Percentiles rank a stretch among this genome's conserved stretches.
Evolutionary conservation across 2,888 invertebrate species (phyloP).

Genomic region (Spisula subtruncata): DNA sequence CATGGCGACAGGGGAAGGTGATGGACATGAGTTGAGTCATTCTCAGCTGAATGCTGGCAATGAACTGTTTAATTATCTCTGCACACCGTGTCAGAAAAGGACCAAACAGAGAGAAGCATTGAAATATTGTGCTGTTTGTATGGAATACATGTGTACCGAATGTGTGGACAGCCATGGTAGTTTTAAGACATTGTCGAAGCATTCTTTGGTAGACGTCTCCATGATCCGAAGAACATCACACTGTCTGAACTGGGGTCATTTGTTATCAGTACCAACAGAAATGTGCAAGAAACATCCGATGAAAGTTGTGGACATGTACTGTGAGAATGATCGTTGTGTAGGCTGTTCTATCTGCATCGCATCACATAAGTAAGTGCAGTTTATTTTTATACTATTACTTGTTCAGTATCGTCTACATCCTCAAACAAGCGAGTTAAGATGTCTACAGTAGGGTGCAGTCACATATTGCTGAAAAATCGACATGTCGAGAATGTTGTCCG

Average conservation of each 20-base stretch:
- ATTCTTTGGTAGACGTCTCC: neutral
- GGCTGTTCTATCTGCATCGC: neutral
- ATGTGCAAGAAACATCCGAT: too few species aligned
- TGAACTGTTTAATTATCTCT: neutral
- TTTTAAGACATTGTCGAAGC: neutral
- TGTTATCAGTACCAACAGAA: neutral
- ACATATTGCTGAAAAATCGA: too few species aligned
- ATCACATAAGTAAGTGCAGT: too few species aligned
- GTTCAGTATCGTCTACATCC: too few species aligned
- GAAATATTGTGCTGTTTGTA: constrained; percentile 1
- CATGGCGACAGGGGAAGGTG: neutral
- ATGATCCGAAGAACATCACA: neutral
- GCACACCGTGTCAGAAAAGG: neutral
- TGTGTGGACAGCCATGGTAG: neutral
- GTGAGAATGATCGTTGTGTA: neutral
- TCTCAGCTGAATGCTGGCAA: neutral
- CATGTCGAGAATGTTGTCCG: too few species aligned
- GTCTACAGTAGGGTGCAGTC: too few species aligned
- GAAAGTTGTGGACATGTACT: neutral
- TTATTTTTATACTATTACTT: too few species aligned
- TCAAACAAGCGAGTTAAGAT: too few species aligned
- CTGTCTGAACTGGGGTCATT: neutral
- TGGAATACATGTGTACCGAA: neutral
- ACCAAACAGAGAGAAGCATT: neutral
- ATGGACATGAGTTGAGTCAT: neutral